Conservation (phyloP, 2,113 vertebrate genomes). For the Nerophis ophidion region DNA sequence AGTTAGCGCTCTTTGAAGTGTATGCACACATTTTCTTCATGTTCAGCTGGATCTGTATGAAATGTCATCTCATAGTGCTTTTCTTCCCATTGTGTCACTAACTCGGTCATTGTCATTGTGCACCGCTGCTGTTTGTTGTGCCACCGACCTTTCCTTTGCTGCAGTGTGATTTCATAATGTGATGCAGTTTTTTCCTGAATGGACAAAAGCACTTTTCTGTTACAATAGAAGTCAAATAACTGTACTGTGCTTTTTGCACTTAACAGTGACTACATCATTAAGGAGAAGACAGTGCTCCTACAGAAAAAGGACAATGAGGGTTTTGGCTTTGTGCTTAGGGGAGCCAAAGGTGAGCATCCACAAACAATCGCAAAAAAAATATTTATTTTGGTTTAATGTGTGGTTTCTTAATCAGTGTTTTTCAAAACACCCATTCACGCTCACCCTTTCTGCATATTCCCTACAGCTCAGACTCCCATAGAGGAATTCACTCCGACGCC, state of each 20-base stretch:
- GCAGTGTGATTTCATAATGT: slow-evolving; percentile 56
- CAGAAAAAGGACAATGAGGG: slow-evolving; percentile 99
- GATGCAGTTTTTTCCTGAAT: slow-evolving; percentile 20
- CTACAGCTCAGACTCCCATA: slow-evolving; percentile 87
- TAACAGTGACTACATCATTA: slow-evolving; percentile 94
- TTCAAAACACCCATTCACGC: slow-evolving; percentile 11
- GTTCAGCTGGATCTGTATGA: slow-evolving; percentile 39
- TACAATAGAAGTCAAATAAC: slow-evolving; percentile 32
- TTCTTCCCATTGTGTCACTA: slow-evolving; percentile 42
- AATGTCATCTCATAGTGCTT: slow-evolving; percentile 40
- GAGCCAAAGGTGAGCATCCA: slow-evolving; percentile 87
- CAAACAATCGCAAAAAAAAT: neutral
- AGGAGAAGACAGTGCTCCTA: slow-evolving; percentile 98
- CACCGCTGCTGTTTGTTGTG: slow-evolving; percentile 25
- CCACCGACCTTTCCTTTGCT: slow-evolving; percentile 45
- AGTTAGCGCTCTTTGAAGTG: slow-evolving; percentile 43
- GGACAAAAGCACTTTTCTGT: slow-evolving; percentile 32
- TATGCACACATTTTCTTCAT: slow-evolving; percentile 45
- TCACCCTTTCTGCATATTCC: slow-evolving; percentile 3
- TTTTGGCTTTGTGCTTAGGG: slow-evolving; percentile 96
- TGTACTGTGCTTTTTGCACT: slow-evolving; percentile 40
- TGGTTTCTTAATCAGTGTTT: neutral
- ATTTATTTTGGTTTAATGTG: slow-evolving; percentile 3
- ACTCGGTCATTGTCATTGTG: slow-evolving; percentile 44
- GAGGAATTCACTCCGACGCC: slow-evolving; percentile 91